Evolutionary conservation across 2,888 invertebrate genomes (phyloP), one percentile per base, ranked within the genome.

Genomic region (Tetropium fuscum): DNA sequence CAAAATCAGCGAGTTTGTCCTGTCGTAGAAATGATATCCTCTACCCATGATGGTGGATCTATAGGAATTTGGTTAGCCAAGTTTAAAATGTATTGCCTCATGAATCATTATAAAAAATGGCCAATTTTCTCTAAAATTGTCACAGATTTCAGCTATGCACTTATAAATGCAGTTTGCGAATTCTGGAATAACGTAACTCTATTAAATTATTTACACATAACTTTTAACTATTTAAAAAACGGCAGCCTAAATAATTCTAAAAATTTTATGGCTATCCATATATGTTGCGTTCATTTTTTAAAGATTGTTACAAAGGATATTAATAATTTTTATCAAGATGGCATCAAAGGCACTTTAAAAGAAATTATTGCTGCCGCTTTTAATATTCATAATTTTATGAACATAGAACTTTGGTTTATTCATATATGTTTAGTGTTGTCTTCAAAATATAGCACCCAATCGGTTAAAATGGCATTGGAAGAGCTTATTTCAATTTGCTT

Each of bases 251-350:
- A 1, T 13, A 8, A 22, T n/a, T 38, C 49, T 22, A 7, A 19
- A 38, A 10, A 38, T 38, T 8, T 38, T 11, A 40, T 25, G 10
- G 13, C 7, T 8, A 22, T 49, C n/a, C 34, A 22, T 38, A 36
- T 49, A 3, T 49, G 36, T 22, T 49, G 49, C 13, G 36, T 36
- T 13, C 49, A 40, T 36, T 49, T 38, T 13, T 49, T 49, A 25
- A 49, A 49, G 36, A 20, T 49, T 3, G 20, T 49, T 8, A 38
- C 25, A 13, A 19, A 2, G 1, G 49, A 49, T 36, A 49, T 49
- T 13, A 49, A 49, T 49, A 49, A 7, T 6, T 4, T 13, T 11
- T 13, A 13, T 6, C 13, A 36, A n/a, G 8, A n/a, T n/a, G n/a
- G n/a, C 4, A 6, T 8, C 15, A 34, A 6, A 13, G 18, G 19